These are phyloP conservation scores for Arothron firmamentum DNA, from an alignment of 2,113 vertebrate species.

Conservation along the genomic window DNA sequence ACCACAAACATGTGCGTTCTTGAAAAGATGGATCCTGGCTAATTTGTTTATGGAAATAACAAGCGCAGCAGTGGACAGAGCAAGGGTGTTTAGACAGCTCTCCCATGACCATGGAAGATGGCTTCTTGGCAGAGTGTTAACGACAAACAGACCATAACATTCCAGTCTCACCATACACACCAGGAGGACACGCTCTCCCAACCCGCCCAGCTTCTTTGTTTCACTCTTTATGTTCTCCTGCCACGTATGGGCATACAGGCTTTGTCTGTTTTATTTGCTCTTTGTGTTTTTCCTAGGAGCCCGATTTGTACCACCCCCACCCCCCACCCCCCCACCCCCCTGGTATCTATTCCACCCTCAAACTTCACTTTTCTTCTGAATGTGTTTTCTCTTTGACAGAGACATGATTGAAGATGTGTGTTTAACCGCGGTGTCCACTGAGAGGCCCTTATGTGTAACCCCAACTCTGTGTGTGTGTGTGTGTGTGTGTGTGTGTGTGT, in stretches of 20 bases:
- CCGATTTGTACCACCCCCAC: conserved; percentile 29
- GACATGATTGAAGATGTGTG: conserved; percentile 76
- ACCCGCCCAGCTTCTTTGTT: conserved; percentile 29
- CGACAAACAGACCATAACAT: conserved; percentile 67
- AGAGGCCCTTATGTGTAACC: conserved; percentile 60
- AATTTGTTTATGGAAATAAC: background rate
- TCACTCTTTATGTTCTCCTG: conserved; percentile 14
- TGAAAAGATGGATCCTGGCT: conserved; percentile 1
- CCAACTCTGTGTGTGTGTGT: conserved; percentile 39
- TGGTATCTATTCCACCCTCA: conserved; percentile 2
- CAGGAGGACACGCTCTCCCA: conserved; percentile 41
- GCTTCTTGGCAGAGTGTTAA: conserved; percentile 66
- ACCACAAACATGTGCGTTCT: too few species aligned
- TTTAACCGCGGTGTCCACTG: conserved; percentile 71
- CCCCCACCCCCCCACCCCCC: background rate
- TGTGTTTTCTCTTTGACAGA: conserved; percentile 67
- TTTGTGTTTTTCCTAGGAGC: conserved; percentile 16
- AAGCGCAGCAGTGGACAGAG: conserved; percentile 10
- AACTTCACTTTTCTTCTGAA: conserved; percentile 52
- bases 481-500: conserved; percentile 23
- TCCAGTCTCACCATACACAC: conserved; percentile 56
- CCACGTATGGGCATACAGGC: background rate
- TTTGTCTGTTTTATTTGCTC: conserved; percentile 28
- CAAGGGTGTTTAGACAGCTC: conserved; percentile 36
- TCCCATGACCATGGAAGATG: conserved; percentile 45